Percentiles rank a stretch among this genome's conserved stretches.
These are phyloP conservation scores for Otocyon megalotis DNA, from an alignment of 2,113 vertebrate genomes.

Conservation along the genomic window DNA sequence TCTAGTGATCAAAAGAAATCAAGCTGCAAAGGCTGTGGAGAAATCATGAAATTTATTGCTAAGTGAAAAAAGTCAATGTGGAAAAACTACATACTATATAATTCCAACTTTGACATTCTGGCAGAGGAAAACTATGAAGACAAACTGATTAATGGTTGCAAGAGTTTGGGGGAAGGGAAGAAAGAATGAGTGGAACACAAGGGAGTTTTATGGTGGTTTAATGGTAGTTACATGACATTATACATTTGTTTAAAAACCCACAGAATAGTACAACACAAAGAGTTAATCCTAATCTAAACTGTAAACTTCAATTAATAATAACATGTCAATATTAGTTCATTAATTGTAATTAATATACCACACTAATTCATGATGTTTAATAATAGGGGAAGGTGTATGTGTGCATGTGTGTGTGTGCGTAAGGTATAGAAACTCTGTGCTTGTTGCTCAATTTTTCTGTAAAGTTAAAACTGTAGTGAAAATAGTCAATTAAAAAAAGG, in stretches of 20 bases:
- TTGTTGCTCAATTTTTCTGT: neutral
- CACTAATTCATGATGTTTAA: neutral
- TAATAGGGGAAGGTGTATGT: neutral
- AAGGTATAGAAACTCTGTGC: neutral
- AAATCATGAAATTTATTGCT: neutral
- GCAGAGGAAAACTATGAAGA: neutral
- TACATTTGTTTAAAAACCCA: neutral
- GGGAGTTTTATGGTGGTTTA: neutral
- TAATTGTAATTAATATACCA: neutral
- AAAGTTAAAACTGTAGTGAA: neutral
- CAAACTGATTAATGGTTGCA: neutral
- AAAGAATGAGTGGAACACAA: neutral
- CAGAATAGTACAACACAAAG: neutral
- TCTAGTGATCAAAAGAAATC: neutral
- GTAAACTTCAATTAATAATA: neutral
- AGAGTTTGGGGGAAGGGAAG: fast-evolving
- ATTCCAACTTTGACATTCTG: neutral
- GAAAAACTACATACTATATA: neutral
- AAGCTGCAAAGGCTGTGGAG: neutral
- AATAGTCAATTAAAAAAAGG: neutral
- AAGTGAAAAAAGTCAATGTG: neutral
- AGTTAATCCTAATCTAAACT: neutral
- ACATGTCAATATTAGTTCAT: neutral
- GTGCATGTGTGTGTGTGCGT: neutral
- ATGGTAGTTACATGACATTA: neutral